These are phyloP conservation scores for Gymnocephalus cernua DNA, from an alignment of 2,113 vertebrate species.

Conservation along the genomic window DNA sequence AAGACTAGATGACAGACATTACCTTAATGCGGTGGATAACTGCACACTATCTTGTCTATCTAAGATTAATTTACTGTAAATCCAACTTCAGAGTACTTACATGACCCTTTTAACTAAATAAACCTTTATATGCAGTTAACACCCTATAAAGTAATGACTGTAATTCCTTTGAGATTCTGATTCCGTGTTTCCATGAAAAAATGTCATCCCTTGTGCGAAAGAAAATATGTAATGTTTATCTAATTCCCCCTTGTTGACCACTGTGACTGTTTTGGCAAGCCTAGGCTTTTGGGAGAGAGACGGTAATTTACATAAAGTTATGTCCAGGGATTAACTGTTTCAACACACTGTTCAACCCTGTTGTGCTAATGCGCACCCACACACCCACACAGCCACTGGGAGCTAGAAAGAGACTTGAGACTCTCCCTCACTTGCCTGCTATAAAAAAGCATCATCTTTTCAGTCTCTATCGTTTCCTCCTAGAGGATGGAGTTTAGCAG, in stretches of 20 bases:
- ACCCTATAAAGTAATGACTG: slow-evolving; percentile 8
- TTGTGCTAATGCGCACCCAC: slow-evolving; percentile 41
- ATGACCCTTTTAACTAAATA: background rate
- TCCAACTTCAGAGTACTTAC: background rate
- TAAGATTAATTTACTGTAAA: background rate
- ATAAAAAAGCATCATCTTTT: slow-evolving; percentile 23
- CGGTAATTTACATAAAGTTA: slow-evolving; percentile 55
- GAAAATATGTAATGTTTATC: slow-evolving; percentile 59
- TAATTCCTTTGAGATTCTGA: slow-evolving; percentile 23
- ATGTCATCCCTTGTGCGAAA: slow-evolving; percentile 9
- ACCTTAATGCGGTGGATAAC: background rate
- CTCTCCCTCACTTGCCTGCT: slow-evolving; percentile 21
- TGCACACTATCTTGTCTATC: background rate
- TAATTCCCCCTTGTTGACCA: slow-evolving; percentile 35
- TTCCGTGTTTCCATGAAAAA: slow-evolving; percentile 58
- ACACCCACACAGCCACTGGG: slow-evolving; percentile 21
- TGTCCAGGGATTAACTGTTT: slow-evolving; percentile 45
- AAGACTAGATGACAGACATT: background rate
- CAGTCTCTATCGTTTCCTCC: slow-evolving; percentile 16
- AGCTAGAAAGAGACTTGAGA: slow-evolving; percentile 15
- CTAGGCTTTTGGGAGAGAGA: slow-evolving; percentile 32
- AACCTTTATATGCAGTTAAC: slow-evolving; percentile 22
- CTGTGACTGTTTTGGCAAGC: slow-evolving; percentile 56
- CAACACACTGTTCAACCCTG: slow-evolving; percentile 23
- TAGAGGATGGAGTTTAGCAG: slow-evolving; percentile 18